Percentiles rank a stretch among this genome's conserved stretches.
Conservation (phyloP, 2,113 vertebrate species). For the Plotosus lineatus region DNA sequence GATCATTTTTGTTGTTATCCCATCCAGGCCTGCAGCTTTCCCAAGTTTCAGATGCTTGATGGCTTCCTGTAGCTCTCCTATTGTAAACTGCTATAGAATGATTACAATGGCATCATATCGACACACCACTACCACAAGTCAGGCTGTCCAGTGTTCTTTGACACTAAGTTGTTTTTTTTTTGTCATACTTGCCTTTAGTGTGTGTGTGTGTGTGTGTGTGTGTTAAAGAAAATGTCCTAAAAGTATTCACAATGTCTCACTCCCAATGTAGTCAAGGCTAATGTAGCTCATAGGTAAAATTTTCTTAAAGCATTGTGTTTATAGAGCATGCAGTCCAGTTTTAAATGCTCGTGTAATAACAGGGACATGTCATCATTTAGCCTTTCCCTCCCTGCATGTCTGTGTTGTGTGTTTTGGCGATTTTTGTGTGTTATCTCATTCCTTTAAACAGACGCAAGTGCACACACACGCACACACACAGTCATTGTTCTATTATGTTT, state of each 20-base stretch:
- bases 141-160: no score
- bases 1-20: no score
- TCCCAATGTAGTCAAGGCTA: background rate
- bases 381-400: background rate
- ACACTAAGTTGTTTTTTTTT: no score
- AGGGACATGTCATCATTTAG: background rate
- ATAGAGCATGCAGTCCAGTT: background rate
- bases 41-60: no score
- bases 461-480: background rate
- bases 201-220: background rate
- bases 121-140: no score
- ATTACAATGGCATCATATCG: no score
- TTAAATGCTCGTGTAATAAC: background rate
- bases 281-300: background rate
- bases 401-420: background rate
- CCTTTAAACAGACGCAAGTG: background rate
- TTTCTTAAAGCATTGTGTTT: background rate
- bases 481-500: background rate
- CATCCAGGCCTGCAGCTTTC: no score
- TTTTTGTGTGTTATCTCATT: background rate
- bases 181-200: no score
- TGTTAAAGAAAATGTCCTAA: background rate
- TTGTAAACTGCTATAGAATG: no score
- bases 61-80: no score
- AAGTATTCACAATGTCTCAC: background rate